Percentiles rank a stretch among this genome's conserved stretches.
Conservation (phyloP, 2,113 vertebrate species). For the Oncorhynchus tshawytscha region DNA sequence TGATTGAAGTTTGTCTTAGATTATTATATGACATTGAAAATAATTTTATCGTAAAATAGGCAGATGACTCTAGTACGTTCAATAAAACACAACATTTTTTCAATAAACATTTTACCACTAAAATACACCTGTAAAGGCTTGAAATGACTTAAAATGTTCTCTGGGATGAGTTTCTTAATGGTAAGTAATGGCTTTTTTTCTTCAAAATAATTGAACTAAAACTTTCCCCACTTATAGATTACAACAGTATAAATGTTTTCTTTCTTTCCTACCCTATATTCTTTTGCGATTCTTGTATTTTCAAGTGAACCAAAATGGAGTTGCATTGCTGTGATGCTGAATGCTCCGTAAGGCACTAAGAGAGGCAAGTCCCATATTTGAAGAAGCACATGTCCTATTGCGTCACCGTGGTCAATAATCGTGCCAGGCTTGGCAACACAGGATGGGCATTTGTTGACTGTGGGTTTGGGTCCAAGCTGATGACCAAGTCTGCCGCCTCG, state of each 20-base stretch:
- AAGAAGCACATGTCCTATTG: conserved; percentile 86
- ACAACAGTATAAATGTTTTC: conserved; percentile 59
- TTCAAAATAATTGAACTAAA: conserved; percentile 68
- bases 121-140: conserved; percentile 66
- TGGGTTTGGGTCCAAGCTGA: conserved; percentile 76
- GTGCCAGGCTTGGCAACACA: conserved; percentile 79
- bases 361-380: conserved; percentile 84
- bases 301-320: conserved; percentile 81
- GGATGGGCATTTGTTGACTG: conserved; percentile 79
- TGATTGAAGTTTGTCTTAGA: conserved; percentile 57
- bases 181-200: conserved; percentile 87
- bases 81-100: conserved; percentile 64
- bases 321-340: conserved; percentile 90
- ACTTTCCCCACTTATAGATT: conserved; percentile 59
- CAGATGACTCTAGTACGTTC: conserved; percentile 66
- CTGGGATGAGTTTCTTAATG: conserved; percentile 75
- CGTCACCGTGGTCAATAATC: conserved; percentile 80
- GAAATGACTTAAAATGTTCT: conserved; percentile 54
- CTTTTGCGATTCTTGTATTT: conserved; percentile 16
- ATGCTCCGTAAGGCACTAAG: conserved; percentile 98
- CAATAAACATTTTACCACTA: conserved; percentile 70
- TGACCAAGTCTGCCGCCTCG: conserved; percentile 79
- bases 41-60: conserved; percentile 63
- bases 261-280: conserved; percentile 45
- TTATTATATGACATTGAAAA: conserved; percentile 61